Evolutionary conservation across 2,113 vertebrate genomes (phyloP).

Genomic region (Labeo rohita): DNA sequence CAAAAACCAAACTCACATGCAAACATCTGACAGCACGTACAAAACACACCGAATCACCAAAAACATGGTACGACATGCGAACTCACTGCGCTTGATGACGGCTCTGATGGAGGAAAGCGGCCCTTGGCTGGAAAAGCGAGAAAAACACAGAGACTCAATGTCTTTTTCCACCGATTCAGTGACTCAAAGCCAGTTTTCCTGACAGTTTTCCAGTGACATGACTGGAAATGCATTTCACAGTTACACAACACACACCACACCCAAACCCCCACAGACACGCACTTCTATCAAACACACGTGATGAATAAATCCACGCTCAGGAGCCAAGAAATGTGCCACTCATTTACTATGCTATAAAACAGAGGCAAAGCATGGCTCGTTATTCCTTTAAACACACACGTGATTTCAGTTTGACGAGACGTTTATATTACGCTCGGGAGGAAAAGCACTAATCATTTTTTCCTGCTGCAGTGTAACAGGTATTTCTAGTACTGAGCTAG

Average conservation of each 20-base stretch:
- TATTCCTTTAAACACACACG: background rate
- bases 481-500: conserved; percentile 28
- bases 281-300: background rate
- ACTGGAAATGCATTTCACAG: background rate
- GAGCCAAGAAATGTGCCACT: background rate
- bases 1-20: conserved; percentile 12
- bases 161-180: background rate
- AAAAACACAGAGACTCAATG: conserved; percentile 45
- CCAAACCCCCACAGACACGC: background rate
- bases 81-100: conserved; percentile 87
- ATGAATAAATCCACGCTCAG: background rate
- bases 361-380: background rate
- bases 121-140: conserved; percentile 79
- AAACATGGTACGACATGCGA: conserved; percentile 19
- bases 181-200: background rate
- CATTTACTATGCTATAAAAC: background rate
- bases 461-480: background rate
- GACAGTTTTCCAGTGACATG: background rate
- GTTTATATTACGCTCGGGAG: background rate
- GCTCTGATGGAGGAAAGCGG: conserved; percentile 86
- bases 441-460: background rate
- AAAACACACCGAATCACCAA: background rate
- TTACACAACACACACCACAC: conserved; percentile 13
- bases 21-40: conserved; percentile 18
- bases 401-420: background rate